Evolutionary conservation across 2,888 invertebrate species (phyloP).

Genomic region (Aquatica leii): DNA sequence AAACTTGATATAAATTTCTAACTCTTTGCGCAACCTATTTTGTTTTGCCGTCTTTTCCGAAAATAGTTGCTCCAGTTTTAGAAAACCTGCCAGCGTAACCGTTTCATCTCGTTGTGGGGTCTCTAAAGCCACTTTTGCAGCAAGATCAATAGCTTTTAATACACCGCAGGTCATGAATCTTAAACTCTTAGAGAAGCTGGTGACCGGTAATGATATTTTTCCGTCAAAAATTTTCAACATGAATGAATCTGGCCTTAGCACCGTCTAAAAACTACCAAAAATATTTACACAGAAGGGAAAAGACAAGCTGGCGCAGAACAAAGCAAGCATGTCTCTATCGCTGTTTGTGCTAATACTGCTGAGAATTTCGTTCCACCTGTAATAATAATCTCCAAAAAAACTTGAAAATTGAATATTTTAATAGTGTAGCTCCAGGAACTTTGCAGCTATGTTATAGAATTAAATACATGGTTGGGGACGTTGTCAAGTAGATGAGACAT

Average conservation of each 20-base stretch:
- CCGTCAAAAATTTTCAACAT: constrained; percentile 19
- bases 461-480: constrained; percentile 12
- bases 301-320: constrained; percentile 57
- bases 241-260: constrained; percentile 31
- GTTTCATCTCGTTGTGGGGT: constrained; percentile 32
- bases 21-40: too few relatives aligned
- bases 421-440: too few relatives aligned
- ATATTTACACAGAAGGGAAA: constrained; percentile 44
- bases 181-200: constrained; percentile 17
- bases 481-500: constrained; percentile 19
- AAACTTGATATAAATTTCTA: too few relatives aligned
- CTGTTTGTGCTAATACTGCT: constrained; percentile 50
- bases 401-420: too few relatives aligned
- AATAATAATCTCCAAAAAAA: too few relatives aligned
- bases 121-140: constrained; percentile 33
- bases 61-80: too few relatives aligned
- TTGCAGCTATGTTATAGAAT: too few relatives aligned
- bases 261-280: constrained; percentile 31
- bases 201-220: constrained; percentile 18
- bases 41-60: too few relatives aligned
- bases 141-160: constrained; percentile 35
- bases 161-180: constrained; percentile 33
- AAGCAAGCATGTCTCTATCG: constrained; percentile 53
- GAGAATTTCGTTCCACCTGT: not conserved
- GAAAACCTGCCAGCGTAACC: too few relatives aligned